Evolutionary conservation across 2,797 vertebrate genomes (phyloP).

Genomic region (Lophotriccus pileatus): DNA sequence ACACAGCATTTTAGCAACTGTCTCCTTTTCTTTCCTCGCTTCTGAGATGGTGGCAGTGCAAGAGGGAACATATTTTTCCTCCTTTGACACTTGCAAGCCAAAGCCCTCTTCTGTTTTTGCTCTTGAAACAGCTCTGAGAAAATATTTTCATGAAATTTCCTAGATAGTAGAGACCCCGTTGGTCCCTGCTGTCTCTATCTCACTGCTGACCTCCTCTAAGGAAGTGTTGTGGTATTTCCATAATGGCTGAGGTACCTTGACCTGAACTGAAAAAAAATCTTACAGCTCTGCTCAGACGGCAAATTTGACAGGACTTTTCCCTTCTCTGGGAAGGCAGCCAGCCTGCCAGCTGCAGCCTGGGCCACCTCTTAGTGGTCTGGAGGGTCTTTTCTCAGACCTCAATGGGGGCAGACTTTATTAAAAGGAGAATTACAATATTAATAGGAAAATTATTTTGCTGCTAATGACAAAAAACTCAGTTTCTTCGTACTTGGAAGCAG

Average conservation of each 20-base stretch:
- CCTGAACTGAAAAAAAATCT: not conserved
- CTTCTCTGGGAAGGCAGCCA: constrained; percentile 53
- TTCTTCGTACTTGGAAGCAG: constrained; percentile 43
- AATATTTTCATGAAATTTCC: not conserved
- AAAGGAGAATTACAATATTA: constrained; percentile 74
- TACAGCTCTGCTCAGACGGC: not conserved
- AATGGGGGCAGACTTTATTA: constrained; percentile 9
- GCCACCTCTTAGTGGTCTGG: constrained; percentile 11
- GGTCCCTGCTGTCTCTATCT: not conserved
- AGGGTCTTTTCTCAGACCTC: constrained; percentile 17
- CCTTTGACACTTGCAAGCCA: not conserved
- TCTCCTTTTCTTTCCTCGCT: not conserved
- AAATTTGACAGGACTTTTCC: not conserved
- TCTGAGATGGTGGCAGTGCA: not conserved
- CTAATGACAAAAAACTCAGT: constrained; percentile 63
- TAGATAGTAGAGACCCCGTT: not conserved
- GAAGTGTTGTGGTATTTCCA: not conserved
- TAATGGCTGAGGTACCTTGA: not conserved
- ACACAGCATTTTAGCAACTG: not conserved
- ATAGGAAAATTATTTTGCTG: constrained; percentile 68
- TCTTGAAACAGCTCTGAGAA: not conserved
- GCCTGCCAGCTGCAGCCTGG: constrained; percentile 45
- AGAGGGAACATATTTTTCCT: not conserved
- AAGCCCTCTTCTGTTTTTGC: not conserved
- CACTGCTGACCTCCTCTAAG: not conserved